Evolutionary conservation across 2,113 vertebrate genomes (phyloP), one percentile per base, ranked within the genome.

Genomic region (Heterotilapia buettikoferi): DNA sequence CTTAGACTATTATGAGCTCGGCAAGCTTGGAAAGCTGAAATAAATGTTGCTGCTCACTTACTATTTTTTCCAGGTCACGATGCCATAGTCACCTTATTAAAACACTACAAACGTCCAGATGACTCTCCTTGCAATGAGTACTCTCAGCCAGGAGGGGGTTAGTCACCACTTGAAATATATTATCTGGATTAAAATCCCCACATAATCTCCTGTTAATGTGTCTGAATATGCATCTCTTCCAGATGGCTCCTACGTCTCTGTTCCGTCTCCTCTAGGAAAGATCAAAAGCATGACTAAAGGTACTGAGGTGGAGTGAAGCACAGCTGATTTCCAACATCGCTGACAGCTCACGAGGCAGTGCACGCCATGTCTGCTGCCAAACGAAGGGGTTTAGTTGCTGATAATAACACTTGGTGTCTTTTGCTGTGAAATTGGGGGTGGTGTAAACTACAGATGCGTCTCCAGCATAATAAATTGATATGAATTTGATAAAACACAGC

Each of bases 231-330:
- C 78, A 66, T 88, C 59, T 89, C 40, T 97, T 97, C 89, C 96
- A 99, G 98, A 99, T 84, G 98, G 98, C 3, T 98, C 98, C 84
- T 99, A 99, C 1, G 98, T 99, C 83, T 99, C 98, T 73, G 97
- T 99, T 57, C 98, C 98, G 1, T 98, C 98, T 59, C 98, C 98
- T 81, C 96, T 99, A 45, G 98, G 98, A 79, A 99, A 98, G 95
- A 99, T 99, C 90, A 99, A 99, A 95, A 99, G 96, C 96, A 98
- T 99, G 98, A 98, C 98, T 11, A 99, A 99, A 99, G 98, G 98
- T 99, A 98, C 40, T 71, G 92, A 86, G 81, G 56, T 61, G 89
- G 38, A 92, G 84, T 11, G 38, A 88, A 82, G 82, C 54, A 2
- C 84, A 19, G 59, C 80, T 45, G 16, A 16, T 80, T 68, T 53